phyloP scores from a whole-genome alignment of 2,888 invertebrate genomes.

The Caenorhabditis macrosperma region DNA sequence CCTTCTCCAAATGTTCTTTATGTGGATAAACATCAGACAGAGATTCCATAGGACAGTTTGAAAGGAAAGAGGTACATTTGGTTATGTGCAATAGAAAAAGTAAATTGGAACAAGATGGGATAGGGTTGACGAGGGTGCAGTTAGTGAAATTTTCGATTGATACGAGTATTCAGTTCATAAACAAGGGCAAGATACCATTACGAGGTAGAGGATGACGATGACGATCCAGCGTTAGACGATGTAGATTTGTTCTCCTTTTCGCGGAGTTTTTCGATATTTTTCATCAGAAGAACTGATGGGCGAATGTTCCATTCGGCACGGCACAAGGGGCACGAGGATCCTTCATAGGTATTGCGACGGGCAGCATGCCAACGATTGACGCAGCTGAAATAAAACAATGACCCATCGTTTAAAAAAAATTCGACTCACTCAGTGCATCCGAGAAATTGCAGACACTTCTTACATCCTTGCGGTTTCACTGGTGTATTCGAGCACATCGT shows the following conservation, averaged over 20 bases:
- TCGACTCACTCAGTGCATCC: constrained; percentile 42
- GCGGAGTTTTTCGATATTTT: neutral
- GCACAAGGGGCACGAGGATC: constrained; percentile 38
- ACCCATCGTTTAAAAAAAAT: neutral
- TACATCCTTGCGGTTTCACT: constrained; percentile 33
- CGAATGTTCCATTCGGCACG: constrained; percentile 18
- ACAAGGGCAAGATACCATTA: too few relatives aligned
- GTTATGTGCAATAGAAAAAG: too few relatives aligned
- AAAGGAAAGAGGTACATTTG: too few relatives aligned
- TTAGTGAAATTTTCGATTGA: too few relatives aligned
- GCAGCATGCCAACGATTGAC: constrained; percentile 23
- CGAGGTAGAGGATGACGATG: neutral
- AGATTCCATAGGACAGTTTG: too few relatives aligned
- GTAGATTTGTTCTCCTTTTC: neutral
- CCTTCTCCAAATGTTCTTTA: too few relatives aligned
- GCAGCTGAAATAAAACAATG: constrained; percentile 26
- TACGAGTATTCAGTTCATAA: too few relatives aligned
- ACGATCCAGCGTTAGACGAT: too few relatives aligned
- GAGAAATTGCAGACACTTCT: constrained; percentile 29
- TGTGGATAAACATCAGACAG: too few relatives aligned
- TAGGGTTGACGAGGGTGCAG: too few relatives aligned
- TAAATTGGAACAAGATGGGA: too few relatives aligned
- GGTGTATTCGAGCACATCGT: constrained; percentile 33
- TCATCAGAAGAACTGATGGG: constrained; percentile 11
- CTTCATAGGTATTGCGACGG: neutral